Evolutionary conservation across 2,113 vertebrate species (phyloP).

Genomic region (Bubo scandiacus): DNA sequence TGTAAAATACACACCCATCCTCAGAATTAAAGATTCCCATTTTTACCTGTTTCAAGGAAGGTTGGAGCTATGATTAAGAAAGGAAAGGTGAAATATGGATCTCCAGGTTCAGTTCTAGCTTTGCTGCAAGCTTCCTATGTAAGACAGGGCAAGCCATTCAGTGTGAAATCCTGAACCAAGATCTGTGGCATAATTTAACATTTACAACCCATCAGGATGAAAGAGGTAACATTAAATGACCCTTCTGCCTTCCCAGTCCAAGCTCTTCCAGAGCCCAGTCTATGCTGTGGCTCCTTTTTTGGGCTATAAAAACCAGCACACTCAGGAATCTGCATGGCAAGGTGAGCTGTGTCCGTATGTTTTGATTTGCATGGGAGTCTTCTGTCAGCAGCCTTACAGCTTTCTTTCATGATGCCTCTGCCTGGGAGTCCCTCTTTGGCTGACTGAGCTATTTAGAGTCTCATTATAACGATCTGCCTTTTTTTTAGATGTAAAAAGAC

Average conservation of each 20-base stretch:
- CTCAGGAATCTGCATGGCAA: fast-evolving
- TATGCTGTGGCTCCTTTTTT: neutral
- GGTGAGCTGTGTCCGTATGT: neutral
- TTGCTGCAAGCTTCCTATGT: neutral
- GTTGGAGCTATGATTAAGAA: neutral
- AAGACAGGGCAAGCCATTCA: neutral
- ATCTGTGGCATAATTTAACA: neutral
- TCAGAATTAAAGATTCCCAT: neutral
- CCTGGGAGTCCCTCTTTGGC: neutral
- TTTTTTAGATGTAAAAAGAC: neutral
- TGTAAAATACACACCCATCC: neutral
- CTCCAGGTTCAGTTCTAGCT: neutral
- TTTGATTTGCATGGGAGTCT: neutral
- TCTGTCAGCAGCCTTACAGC: neutral
- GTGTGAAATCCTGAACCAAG: neutral
- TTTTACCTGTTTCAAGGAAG: neutral
- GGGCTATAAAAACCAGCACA: neutral
- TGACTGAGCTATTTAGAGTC: neutral
- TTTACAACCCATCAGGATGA: neutral
- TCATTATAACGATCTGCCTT: neutral
- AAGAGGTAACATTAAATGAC: neutral
- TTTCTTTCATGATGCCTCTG: neutral
- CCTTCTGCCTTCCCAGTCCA: neutral
- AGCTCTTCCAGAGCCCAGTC: neutral
- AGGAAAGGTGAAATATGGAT: neutral